Evolutionary conservation across 2,888 invertebrate genomes (phyloP), one percentile per base, ranked within the genome.

Genomic region (Netelia inedita): DNA sequence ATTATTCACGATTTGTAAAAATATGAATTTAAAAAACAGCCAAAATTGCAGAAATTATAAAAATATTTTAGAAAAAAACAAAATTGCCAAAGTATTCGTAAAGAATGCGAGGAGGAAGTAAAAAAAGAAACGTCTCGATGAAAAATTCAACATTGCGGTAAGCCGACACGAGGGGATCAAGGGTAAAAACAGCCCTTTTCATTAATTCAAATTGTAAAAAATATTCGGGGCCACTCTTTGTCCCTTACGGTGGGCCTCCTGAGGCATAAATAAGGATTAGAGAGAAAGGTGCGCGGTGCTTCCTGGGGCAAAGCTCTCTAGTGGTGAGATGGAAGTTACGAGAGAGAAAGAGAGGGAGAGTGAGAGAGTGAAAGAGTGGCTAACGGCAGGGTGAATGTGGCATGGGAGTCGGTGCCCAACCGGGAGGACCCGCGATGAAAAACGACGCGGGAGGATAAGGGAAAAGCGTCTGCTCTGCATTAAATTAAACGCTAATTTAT

Each of bases 181-280:
- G 82, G 43, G 68, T 53, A 43, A 61, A 72, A 57, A 83, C 83
- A 68, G 69, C 81, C 79, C 28, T 76, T 79, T 78, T 57, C 19
- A 80, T 88, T 89, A 88, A 87, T 89, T 89, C 85, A 86, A 88
- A 88, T 89, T 88, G 85, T 76, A 57, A 82, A 84, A 68, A 86
- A 86, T 85, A 85, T 87, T 65, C 50, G 66, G 66, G 46, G 65
- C 79, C 69, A 68, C 68, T 46, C 14, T 46, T 46, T 46, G 73
- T 83, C 35, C 84, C 73, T 84, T 82, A 82, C 75, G 72, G 83
- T 50, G 79, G 80, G 19, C 82, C 72, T 81, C 83, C 79, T 59
- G 74, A 79, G 76, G 65, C 84, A 87, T 89, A 90, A 90, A 88
- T 90, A 89, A 90, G 85, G 88, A 90, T 89, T 89, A 88, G 80